Conservation (phyloP, 2,888 invertebrate species). For the Apoderus coryli region DNA sequence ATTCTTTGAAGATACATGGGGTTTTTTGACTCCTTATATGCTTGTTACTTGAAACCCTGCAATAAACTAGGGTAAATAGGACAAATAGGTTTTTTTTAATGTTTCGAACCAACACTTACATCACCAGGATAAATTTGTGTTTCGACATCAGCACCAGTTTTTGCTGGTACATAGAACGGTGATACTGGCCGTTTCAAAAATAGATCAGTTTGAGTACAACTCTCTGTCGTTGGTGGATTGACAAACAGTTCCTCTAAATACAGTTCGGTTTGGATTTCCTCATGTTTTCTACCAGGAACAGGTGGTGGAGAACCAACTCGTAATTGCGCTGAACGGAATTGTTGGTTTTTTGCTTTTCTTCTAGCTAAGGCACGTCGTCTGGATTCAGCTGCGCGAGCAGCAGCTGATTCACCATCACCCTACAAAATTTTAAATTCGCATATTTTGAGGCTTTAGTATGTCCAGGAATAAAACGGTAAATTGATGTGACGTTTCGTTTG, state of each 20-base stretch:
- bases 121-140: conserved; percentile 89
- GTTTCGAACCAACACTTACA: conserved; percentile 45
- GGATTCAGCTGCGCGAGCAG: conserved; percentile 44
- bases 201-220: conserved; percentile 67
- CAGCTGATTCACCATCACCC: conserved; percentile 39
- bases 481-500: too few species aligned
- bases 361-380: conserved; percentile 61
- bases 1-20: too few species aligned
- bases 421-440: too few species aligned
- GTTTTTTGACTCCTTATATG: too few species aligned
- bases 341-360: conserved; percentile 49
- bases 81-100: too few species aligned
- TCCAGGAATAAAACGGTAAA: too few species aligned
- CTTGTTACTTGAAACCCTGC: too few species aligned
- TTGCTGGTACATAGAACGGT: conserved; percentile 63
- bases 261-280: conserved; percentile 77
- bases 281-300: conserved; percentile 70
- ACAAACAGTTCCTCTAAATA: conserved; percentile 75
- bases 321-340: conserved; percentile 33
- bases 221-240: conserved; percentile 60
- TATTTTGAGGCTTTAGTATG: too few species aligned
- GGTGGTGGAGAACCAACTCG: conserved; percentile 60
- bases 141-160: conserved; percentile 51
- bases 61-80: too few species aligned
- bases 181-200: conserved; percentile 71